These are phyloP conservation scores for Callyntrura sp. DNA, from an alignment of 2,888 invertebrate species.

Conservation along the genomic window DNA sequence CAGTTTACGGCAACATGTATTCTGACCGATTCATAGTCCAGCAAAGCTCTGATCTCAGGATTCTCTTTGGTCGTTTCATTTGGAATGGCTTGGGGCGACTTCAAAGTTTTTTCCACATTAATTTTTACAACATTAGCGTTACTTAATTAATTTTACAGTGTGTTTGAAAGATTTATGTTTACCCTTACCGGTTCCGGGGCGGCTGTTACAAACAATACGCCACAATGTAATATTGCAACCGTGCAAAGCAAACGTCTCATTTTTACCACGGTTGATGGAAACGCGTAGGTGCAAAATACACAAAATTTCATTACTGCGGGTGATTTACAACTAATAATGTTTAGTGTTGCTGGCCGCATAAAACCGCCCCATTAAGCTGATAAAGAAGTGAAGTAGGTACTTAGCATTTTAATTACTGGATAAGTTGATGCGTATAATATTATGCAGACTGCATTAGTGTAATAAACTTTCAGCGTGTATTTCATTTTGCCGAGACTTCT, in stretches of 20 bases:
- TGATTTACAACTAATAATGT: conserved; percentile 22
- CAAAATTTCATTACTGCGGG: background rate
- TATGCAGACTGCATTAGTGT: background rate
- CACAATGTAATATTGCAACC: background rate
- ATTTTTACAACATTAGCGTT: background rate
- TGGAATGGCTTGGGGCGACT: background rate
- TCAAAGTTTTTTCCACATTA: background rate
- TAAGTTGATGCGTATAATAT: background rate
- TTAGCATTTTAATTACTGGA: background rate
- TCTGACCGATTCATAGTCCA: conserved; percentile 63
- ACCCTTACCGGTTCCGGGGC: conserved; percentile 9
- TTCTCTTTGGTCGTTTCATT: conserved; percentile 1
- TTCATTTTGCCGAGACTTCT: background rate
- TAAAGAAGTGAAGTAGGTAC: conserved; percentile 5
- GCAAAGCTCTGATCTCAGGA: conserved; percentile 51
- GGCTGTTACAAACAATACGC: background rate
- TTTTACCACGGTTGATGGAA: conserved; percentile 17
- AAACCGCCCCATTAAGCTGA: conserved; percentile 22
- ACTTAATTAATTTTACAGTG: background rate
- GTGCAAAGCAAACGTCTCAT: conserved; percentile 9
- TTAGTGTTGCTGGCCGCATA: background rate
- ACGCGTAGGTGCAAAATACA: background rate
- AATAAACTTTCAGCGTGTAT: background rate
- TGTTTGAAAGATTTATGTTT: background rate
- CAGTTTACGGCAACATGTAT: background rate